Conservation (phyloP, 1,140 invertebrate genomes). For the Microplitis demolitor region DNA sequence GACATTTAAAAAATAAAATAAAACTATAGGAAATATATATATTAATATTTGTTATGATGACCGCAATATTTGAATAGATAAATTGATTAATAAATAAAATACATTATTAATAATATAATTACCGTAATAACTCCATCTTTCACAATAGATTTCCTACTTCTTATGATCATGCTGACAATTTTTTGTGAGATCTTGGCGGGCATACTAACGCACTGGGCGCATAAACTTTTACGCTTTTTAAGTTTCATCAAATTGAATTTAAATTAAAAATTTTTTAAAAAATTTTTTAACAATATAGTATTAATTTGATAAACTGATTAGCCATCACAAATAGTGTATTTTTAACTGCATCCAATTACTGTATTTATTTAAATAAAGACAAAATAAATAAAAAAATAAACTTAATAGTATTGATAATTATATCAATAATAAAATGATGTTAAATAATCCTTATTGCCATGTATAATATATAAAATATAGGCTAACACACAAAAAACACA, state of each 20-base stretch:
- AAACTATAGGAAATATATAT: too few relatives aligned
- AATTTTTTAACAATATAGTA: constrained; percentile 32
- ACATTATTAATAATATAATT: constrained; percentile 33
- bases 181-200: constrained; percentile 67
- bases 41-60: too few relatives aligned
- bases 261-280: constrained; percentile 35
- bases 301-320: neutral
- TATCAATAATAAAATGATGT: neutral
- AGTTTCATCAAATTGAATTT: constrained; percentile 59
- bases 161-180: constrained; percentile 72
- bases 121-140: constrained; percentile 77
- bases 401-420: too few relatives aligned
- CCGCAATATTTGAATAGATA: too few relatives aligned
- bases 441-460: neutral
- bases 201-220: constrained; percentile 64
- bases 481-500: neutral
- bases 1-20: too few relatives aligned
- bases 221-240: constrained; percentile 60
- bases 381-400: neutral
- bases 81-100: too few relatives aligned
- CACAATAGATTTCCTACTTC: constrained; percentile 72
- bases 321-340: neutral
- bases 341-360: neutral
- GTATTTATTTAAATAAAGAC: neutral
- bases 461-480: neutral